Percentiles rank a stretch among this genome's conserved stretches.
Conservation (phyloP, 2,797 vertebrate genomes). For the Platyrinchus mystaceus region DNA sequence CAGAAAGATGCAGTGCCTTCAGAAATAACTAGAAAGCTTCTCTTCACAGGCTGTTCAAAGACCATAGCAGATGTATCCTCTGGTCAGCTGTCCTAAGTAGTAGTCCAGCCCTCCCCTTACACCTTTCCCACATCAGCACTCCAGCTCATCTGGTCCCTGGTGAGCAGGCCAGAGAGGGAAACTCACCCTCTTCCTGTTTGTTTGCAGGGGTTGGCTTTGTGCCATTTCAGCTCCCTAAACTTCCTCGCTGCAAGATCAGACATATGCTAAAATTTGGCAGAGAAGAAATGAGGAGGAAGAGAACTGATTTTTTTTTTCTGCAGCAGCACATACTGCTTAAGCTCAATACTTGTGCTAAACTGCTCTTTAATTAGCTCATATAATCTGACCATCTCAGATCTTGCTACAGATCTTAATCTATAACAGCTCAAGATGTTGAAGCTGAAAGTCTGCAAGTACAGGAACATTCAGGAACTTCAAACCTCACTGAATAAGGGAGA, state of each 20-base stretch:
- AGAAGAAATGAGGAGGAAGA: not conserved
- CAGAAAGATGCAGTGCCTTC: not conserved
- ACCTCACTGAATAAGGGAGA: not conserved
- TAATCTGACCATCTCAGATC: not conserved
- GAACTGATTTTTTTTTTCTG: not conserved
- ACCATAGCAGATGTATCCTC: not conserved
- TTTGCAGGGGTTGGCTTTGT: not conserved
- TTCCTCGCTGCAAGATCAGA: not conserved
- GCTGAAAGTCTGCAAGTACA: not conserved
- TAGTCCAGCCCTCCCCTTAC: not conserved
- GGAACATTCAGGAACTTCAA: not conserved
- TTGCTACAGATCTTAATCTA: not conserved
- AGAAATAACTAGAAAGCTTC: not conserved
- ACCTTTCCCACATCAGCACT: not conserved
- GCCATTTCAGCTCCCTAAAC: not conserved
- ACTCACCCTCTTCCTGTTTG: not conserved
- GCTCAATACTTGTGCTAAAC: not conserved
- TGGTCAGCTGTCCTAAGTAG: not conserved
- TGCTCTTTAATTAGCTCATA: not conserved
- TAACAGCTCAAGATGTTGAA: not conserved
- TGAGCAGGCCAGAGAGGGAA: not conserved
- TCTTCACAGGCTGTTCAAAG: not conserved
- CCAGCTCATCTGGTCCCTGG: not conserved
- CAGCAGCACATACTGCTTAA: not conserved
- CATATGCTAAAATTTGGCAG: conserved; percentile 14